phyloP scores from a whole-genome alignment of 1,140 invertebrate species.

The Camponotus pennsylvanicus region DNA sequence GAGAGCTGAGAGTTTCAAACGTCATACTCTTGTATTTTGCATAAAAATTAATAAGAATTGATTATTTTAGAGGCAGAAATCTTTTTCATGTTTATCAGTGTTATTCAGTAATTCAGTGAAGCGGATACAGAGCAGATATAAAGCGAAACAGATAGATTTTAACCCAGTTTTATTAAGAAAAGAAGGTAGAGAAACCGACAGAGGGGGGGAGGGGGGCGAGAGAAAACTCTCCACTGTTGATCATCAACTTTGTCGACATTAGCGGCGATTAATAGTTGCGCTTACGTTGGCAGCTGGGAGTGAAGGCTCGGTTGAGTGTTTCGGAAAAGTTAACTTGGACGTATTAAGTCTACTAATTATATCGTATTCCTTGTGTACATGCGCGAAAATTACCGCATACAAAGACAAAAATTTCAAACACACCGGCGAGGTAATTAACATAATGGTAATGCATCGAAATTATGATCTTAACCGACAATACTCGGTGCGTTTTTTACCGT shows the following conservation, averaged over 20 bases:
- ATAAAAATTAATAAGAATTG: no score
- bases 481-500: not conserved
- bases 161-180: conserved; percentile 59
- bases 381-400: conserved; percentile 28
- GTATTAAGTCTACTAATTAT: conserved; percentile 62
- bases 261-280: conserved; percentile 29
- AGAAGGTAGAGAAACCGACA: not conserved
- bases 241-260: conserved; percentile 52
- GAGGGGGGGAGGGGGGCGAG: not conserved
- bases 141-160: conserved; percentile 47
- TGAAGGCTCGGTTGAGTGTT: conserved; percentile 26
- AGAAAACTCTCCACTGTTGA: conserved; percentile 32
- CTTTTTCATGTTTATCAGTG: no score
- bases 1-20: no score
- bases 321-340: conserved; percentile 54
- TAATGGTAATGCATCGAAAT: conserved; percentile 12
- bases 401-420: conserved; percentile 57
- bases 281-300: conserved; percentile 33
- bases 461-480: not conserved
- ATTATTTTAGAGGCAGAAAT: no score
- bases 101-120: conserved; percentile 11
- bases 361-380: conserved; percentile 40
- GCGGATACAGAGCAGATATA: not conserved
- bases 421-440: conserved; percentile 28
- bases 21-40: no score